Conservation (phyloP, 2,113 vertebrate species). For the Climacteris rufus region DNA sequence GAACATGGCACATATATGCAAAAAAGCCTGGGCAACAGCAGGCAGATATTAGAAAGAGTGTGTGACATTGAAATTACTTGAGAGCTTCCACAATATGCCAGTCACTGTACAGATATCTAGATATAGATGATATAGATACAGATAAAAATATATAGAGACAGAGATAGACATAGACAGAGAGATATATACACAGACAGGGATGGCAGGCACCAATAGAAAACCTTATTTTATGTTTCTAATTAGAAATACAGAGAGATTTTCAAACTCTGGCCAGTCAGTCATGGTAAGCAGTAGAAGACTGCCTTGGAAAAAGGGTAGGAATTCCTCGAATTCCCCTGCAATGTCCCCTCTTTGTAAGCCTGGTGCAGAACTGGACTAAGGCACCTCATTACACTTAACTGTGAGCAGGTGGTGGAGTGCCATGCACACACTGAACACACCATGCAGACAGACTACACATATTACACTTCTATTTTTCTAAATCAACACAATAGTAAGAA, state of each 20-base stretch:
- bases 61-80: background rate
- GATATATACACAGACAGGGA: background rate
- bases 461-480: background rate
- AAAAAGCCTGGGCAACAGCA: background rate
- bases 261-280: background rate
- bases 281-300: background rate
- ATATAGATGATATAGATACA: no score
- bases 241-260: background rate
- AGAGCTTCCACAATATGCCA: background rate
- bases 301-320: background rate
- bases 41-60: background rate
- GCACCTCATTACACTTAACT: background rate
- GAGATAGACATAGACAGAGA: no score
- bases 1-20: background rate
- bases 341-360: background rate
- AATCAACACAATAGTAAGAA: background rate
- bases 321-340: background rate
- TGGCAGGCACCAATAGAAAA: background rate
- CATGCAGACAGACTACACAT: background rate
- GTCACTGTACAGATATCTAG: background rate
- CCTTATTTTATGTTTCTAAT: rapidly evolving
- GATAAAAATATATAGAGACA: no score
- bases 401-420: background rate
- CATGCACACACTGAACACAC: rapidly evolving
- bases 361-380: background rate